Evolutionary conservation across 64 coral and sea anemone species (phyloP), one percentile per base, ranked within the genome.

Genomic region (Catalaphyllia jardinei): DNA sequence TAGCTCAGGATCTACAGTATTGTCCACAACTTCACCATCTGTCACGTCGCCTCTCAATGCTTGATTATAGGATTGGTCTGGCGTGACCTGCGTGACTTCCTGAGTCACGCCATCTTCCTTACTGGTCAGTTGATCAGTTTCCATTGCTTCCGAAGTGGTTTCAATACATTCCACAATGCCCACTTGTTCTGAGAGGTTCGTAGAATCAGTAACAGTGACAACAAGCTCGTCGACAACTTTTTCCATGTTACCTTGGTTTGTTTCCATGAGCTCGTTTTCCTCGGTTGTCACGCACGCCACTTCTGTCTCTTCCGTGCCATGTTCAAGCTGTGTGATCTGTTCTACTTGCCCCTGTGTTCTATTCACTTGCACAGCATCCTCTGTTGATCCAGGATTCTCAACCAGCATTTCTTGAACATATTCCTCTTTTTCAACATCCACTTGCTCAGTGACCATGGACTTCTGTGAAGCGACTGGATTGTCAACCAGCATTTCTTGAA

Each of bases 121-220:
- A 50, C 3, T 3, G 18, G 60, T 24, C 5, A 63, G 8, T 10
- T 83, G 79, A 63, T 83, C 79, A 71, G 81, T 85, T 85, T 85
- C 81, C 81, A 85, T 85, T 24, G 13, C 19, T 22, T 80, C 78
- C 13, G 80, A 83, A 19, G 20, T 11, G 17, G 33, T 5, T 14
- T 51, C 31, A 50, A 33, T 71, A 24, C 31, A 71, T 71, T 50
- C n/a, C 3, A 49, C 19, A 50, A 71, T 50, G 33, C 22, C 63
- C 71, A 20, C 81, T 71, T 85, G 81, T 20, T 6, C 1, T 50
- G 63, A 71, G 4, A 57, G 10, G 10, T 59, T 79, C 55, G 39
- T 16, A 24, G 20, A 38, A 52, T 85, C 63, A 85, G 16, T 14
- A 85, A 42, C 38, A n/a, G 11, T 10, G 51, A 29, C 35, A 14